Evolutionary conservation across 1,140 invertebrate species (phyloP).

Genomic region (Macrotrachela quadricornifera): DNA sequence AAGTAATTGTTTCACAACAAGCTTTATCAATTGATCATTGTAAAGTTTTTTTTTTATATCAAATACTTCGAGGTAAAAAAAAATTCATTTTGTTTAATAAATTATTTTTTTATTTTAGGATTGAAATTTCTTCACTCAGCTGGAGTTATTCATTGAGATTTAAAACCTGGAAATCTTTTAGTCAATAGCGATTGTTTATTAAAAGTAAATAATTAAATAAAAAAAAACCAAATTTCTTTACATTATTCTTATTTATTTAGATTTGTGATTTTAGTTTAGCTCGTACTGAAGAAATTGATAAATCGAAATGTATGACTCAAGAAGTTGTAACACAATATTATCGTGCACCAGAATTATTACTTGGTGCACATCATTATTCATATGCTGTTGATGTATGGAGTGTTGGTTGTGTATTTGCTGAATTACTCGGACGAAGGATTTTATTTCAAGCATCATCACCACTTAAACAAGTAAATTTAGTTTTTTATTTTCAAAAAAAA

Average conservation of each 20-base stretch:
- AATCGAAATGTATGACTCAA: slow-evolving; percentile 58
- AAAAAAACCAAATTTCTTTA: too few species aligned
- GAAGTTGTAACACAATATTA: slow-evolving; percentile 88
- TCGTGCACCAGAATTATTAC: slow-evolving; percentile 38
- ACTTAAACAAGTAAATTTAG: slow-evolving; percentile 6
- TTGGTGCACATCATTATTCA: slow-evolving; percentile 32
- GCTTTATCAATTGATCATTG: slow-evolving; percentile 93
- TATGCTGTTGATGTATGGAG: slow-evolving; percentile 92
- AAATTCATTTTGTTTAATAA: too few species aligned
- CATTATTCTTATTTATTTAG: slow-evolving; percentile 13
- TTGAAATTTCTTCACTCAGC: slow-evolving; percentile 94
- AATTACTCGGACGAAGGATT: slow-evolving; percentile 74
- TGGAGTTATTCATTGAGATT: slow-evolving; percentile 85
- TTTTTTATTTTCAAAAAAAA: too few species aligned
- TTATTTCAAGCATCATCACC: slow-evolving; percentile 59
- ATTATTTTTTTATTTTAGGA: slow-evolving; percentile 16
- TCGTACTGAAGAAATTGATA: slow-evolving; percentile 71
- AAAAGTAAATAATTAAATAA: slow-evolving; percentile 32
- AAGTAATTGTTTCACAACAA: slow-evolving; percentile 97
- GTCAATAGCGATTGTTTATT: slow-evolving; percentile 96
- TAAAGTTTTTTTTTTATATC: slow-evolving; percentile 93
- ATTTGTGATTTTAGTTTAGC: slow-evolving; percentile 96
- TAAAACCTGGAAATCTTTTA: slow-evolving; percentile 89
- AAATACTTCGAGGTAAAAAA: slow-evolving; percentile 66
- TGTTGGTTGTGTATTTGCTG: slow-evolving; percentile 96